A percentile compares a stretch with the other conserved stretches of the same genome.
phyloP scores from a whole-genome alignment of 2,113 vertebrate genomes.

The Hemiprocne comata region DNA sequence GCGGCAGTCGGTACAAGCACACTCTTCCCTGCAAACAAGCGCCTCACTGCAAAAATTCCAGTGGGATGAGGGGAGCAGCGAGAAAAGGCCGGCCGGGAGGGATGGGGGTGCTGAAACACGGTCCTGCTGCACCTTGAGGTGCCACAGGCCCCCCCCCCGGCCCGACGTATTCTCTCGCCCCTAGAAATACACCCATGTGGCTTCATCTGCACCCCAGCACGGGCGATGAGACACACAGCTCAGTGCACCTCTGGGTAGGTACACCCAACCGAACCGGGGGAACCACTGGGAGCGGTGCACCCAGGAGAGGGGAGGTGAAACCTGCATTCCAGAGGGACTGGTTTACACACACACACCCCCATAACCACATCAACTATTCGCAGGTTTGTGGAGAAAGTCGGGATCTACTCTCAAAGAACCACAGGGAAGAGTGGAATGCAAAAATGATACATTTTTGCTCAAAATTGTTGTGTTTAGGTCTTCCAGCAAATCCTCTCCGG shows the following conservation, averaged over 20 bases:
- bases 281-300: accelerated
- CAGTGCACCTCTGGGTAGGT: too few species aligned
- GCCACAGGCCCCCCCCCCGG: not conserved
- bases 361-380: not conserved
- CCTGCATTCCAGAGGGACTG: not conserved
- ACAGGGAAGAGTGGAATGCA: not conserved
- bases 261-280: accelerated
- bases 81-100: too few species aligned
- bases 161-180: too few species aligned
- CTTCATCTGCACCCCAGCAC: too few species aligned
- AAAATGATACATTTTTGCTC: not conserved
- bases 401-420: not conserved
- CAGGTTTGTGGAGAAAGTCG: not conserved
- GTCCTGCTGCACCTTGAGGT: not conserved
- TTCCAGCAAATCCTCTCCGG: not conserved
- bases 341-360: not conserved
- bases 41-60: not conserved
- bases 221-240: too few species aligned
- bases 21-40: not conserved
- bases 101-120: not conserved
- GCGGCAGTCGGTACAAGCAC: too few species aligned
- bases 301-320: not conserved
- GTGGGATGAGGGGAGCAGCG: not conserved
- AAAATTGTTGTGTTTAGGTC: not conserved
- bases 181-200: too few species aligned